These are phyloP conservation scores for Pelosia muscerda DNA, from an alignment of 2,888 invertebrate genomes.

Conservation along the genomic window DNA sequence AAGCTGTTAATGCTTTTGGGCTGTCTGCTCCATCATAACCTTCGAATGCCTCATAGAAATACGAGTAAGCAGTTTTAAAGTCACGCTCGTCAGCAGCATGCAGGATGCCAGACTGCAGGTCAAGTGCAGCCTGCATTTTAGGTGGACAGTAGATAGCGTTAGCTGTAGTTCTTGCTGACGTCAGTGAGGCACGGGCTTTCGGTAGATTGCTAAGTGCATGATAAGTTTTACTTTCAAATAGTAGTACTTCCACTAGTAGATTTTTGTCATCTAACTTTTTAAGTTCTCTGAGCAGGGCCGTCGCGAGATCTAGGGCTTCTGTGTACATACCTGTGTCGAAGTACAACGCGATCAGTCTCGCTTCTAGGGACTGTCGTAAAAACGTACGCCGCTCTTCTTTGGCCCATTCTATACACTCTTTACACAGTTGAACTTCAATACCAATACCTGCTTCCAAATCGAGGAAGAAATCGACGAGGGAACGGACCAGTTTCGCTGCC, in stretches of 20 bases:
- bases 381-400: slow-evolving; percentile 99
- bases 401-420: slow-evolving; percentile 99
- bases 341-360: slow-evolving; percentile 97
- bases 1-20: slow-evolving; percentile 96
- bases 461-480: slow-evolving; percentile 98
- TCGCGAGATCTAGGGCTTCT: slow-evolving; percentile 94
- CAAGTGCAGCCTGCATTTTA: slow-evolving; percentile 98
- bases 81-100: slow-evolving; percentile 99
- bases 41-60: slow-evolving; percentile 99
- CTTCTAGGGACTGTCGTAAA: slow-evolving; percentile 97
- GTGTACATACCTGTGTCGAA: slow-evolving; percentile 96
- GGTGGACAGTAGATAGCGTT: slow-evolving; percentile 99
- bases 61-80: slow-evolving; percentile 99
- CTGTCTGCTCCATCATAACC: slow-evolving; percentile 98
- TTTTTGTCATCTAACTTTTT: slow-evolving; percentile 99
- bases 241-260: slow-evolving; percentile 98
- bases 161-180: slow-evolving; percentile 99
- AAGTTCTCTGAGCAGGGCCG: slow-evolving; percentile 96
- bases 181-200: slow-evolving; percentile 98
- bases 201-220: slow-evolving; percentile 99
- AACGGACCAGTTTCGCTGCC: slow-evolving; percentile 98
- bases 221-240: slow-evolving; percentile 99
- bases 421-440: slow-evolving; percentile 96
- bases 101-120: slow-evolving; percentile 98
- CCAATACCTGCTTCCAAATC: slow-evolving; percentile 99